A percentile compares a stretch with the other conserved stretches of the same genome.
Conservation (phyloP, 2,888 invertebrate genomes). For the Neria commutata region DNA sequence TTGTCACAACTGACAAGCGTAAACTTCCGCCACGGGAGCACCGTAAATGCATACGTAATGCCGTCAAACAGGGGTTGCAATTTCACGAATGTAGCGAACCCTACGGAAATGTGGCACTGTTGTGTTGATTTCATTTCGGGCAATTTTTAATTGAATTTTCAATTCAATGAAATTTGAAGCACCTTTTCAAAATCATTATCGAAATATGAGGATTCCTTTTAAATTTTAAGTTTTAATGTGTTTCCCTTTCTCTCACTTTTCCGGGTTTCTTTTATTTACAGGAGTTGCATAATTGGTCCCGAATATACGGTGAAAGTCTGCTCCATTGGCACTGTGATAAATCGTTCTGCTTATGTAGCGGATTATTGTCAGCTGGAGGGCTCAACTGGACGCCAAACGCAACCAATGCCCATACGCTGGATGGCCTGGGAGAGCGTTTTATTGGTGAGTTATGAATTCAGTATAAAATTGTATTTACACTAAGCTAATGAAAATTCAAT, state of each 20-base stretch:
- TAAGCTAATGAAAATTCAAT: background rate
- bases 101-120: conserved; percentile 46
- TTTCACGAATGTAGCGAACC: conserved; percentile 6
- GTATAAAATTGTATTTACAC: conserved; percentile 2
- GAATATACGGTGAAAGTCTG: conserved; percentile 76
- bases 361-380: conserved; percentile 83
- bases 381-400: conserved; percentile 64
- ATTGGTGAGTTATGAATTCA: conserved; percentile 65
- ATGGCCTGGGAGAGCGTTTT: conserved; percentile 88
- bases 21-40: too few relatives aligned
- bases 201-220: background rate
- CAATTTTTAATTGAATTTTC: conserved; percentile 50
- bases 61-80: background rate
- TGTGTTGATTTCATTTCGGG: conserved; percentile 48
- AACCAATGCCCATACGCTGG: conserved; percentile 80
- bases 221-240: conserved; percentile 5
- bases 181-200: background rate
- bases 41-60: background rate
- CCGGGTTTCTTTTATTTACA: conserved; percentile 54
- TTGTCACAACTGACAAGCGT: conserved; percentile 2
- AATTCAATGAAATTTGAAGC: conserved; percentile 25
- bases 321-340: conserved; percentile 73
- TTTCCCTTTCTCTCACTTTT: conserved; percentile 1
- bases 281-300: conserved; percentile 83
- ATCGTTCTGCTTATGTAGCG: conserved; percentile 71